phyloP scores from a whole-genome alignment of 2,888 invertebrate genomes.

The Drosophila eohydei region DNA sequence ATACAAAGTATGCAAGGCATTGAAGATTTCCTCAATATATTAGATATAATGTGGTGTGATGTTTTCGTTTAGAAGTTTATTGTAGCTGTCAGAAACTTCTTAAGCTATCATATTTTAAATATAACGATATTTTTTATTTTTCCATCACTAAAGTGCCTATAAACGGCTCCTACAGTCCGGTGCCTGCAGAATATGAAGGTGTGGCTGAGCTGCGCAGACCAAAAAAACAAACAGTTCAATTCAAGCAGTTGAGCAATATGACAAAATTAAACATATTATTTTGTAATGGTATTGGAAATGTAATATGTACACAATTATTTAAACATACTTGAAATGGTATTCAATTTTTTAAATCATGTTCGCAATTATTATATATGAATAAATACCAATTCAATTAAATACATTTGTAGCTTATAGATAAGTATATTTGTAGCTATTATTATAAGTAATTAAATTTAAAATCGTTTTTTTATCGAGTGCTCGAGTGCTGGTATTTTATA shows the following conservation, averaged over 20 bases:
- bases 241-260: background rate
- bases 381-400: too few species aligned
- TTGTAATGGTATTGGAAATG: too few species aligned
- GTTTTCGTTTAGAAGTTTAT: background rate
- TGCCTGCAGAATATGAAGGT: background rate
- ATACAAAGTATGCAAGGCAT: background rate
- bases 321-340: too few species aligned
- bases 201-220: conserved; percentile 7
- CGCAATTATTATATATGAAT: too few species aligned
- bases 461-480: too few species aligned
- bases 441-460: too few species aligned
- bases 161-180: background rate
- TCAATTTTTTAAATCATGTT: too few species aligned
- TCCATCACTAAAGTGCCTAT: background rate
- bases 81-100: background rate
- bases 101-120: background rate
- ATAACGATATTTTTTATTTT: background rate
- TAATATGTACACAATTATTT: too few species aligned
- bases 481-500: conserved; percentile 12
- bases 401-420: too few species aligned
- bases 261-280: background rate
- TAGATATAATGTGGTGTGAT: background rate
- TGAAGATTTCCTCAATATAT: background rate
- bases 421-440: too few species aligned
- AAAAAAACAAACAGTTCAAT: background rate